These are phyloP conservation scores for Drosophila recens DNA, from an alignment of 2,888 invertebrate species.

Conservation along the genomic window DNA sequence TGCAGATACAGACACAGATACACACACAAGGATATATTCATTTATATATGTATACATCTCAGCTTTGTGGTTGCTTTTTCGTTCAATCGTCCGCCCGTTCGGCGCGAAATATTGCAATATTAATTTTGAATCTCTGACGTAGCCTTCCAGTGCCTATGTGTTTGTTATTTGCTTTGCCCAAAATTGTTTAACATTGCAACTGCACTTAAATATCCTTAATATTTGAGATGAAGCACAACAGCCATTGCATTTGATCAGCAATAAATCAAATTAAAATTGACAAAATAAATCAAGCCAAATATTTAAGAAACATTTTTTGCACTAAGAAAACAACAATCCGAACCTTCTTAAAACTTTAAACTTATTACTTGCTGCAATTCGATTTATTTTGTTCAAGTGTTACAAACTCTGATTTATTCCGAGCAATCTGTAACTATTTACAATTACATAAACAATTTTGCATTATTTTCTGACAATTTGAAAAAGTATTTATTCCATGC, in stretches of 20 bases:
- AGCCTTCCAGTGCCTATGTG: conserved; percentile 36
- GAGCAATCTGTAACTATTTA: background rate
- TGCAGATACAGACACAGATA: background rate
- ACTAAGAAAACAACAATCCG: too few species aligned
- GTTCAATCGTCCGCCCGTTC: conserved; percentile 26
- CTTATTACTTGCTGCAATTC: background rate
- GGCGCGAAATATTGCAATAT: conserved; percentile 66
- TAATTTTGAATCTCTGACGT: conserved; percentile 57
- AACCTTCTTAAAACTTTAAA: too few species aligned
- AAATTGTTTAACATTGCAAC: conserved; percentile 18
- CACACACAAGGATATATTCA: background rate
- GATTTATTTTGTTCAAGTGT: background rate
- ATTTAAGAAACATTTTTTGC: background rate
- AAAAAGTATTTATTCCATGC: background rate
- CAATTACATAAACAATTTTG: background rate
- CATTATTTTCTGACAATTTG: background rate
- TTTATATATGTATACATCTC: conserved; percentile 15
- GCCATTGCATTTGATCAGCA: conserved; percentile 12
- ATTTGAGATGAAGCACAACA: conserved; percentile 15
- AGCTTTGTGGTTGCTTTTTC: conserved; percentile 56
- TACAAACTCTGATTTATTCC: background rate
- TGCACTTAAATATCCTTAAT: conserved; percentile 30
- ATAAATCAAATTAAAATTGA: conserved; percentile 13
- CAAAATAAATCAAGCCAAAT: conserved; percentile 1
- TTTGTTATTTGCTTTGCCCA: conserved; percentile 36